Conservation (phyloP, 2,797 vertebrate genomes). For the Alectoris magna region DNA sequence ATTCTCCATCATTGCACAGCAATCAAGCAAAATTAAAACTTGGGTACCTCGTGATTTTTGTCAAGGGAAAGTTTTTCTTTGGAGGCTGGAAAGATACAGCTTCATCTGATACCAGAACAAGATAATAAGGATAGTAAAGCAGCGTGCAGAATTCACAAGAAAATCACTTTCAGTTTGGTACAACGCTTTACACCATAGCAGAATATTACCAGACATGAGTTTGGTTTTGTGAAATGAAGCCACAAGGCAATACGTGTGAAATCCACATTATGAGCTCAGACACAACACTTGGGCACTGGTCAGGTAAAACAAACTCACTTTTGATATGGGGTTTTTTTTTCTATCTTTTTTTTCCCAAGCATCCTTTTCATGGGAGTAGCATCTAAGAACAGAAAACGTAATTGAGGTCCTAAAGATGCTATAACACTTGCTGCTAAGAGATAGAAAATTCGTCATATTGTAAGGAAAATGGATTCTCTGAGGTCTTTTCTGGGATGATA, state of each 20-base stretch:
- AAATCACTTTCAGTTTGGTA: background rate
- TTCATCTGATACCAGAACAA: background rate
- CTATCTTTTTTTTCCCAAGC: background rate
- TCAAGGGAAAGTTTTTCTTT: background rate
- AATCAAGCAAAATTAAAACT: background rate
- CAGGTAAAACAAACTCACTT: background rate
- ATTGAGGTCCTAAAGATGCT: background rate
- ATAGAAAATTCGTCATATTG: background rate
- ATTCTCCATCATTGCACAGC: background rate
- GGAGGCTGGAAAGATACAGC: background rate
- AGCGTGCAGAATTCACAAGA: background rate
- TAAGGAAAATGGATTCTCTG: background rate
- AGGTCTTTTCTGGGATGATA: background rate
- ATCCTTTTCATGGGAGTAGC: background rate
- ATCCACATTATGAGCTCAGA: background rate
- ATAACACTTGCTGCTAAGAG: background rate
- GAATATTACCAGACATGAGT: rapidly evolving
- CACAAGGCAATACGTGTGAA: background rate
- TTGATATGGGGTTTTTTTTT: background rate
- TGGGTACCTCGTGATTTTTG: background rate
- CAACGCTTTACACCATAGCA: background rate
- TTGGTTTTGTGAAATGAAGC: background rate
- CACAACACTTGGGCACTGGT: background rate
- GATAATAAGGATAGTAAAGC: background rate
- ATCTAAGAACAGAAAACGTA: background rate